A percentile compares a stretch with the other conserved stretches of the same genome.
phyloP scores from a whole-genome alignment of 2,113 vertebrate species.

The Galemys pyrenaicus region DNA sequence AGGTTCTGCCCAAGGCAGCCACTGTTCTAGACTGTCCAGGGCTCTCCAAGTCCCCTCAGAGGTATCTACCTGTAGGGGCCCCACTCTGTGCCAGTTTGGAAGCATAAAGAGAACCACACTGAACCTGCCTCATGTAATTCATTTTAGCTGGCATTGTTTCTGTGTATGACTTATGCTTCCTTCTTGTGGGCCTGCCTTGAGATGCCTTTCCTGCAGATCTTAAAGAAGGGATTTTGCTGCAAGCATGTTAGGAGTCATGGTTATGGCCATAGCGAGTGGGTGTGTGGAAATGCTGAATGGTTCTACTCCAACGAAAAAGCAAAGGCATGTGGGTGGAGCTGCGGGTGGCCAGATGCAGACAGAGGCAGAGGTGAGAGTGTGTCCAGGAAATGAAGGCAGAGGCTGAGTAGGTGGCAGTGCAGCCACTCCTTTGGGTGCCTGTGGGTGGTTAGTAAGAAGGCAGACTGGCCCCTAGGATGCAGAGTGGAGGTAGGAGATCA shows the following conservation, averaged over 20 bases:
- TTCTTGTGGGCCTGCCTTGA: background rate
- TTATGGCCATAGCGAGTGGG: background rate
- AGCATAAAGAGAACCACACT: background rate
- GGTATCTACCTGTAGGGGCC: background rate
- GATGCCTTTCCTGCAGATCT: background rate
- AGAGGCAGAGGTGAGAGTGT: background rate
- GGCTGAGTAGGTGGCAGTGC: background rate
- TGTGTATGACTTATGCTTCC: background rate
- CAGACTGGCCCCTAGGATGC: background rate
- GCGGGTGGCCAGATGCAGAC: background rate
- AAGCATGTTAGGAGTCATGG: background rate
- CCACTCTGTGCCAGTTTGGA: background rate
- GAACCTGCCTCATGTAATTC: background rate
- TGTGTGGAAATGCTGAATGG: background rate
- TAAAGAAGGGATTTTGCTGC: background rate
- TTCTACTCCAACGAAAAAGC: slow-evolving; percentile 33
- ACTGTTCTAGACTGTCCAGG: background rate
- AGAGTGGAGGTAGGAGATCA: background rate
- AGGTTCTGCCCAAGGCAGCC: background rate
- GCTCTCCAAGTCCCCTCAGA: background rate
- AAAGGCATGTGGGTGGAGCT: background rate
- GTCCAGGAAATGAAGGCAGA: background rate
- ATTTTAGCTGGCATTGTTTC: background rate
- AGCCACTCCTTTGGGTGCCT: background rate
- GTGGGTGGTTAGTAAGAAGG: background rate